Evolutionary conservation across 2,113 vertebrate species (phyloP).

Genomic region (Myotis lucifugus): DNA sequence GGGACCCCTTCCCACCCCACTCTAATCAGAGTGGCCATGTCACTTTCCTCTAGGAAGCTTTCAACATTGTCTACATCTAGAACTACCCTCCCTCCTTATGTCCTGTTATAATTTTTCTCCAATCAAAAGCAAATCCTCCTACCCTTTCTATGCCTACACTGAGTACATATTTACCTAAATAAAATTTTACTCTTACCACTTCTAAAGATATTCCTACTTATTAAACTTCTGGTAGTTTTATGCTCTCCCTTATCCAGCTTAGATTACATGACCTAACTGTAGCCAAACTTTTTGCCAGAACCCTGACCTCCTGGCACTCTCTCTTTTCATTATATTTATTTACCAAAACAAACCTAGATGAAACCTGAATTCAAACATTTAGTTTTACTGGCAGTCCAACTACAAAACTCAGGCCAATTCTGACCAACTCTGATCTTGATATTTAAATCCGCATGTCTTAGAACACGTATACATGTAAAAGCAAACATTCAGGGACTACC

Average conservation of each 20-base stretch:
- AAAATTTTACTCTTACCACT: background rate
- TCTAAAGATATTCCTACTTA: background rate
- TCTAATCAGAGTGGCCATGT: too few relatives aligned
- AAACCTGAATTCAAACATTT: background rate
- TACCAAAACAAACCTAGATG: background rate
- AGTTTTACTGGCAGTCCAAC: background rate
- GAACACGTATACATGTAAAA: background rate
- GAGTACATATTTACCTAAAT: background rate
- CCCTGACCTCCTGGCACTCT: background rate
- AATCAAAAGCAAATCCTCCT: background rate
- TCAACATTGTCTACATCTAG: rapidly evolving
- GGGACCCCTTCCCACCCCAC: rapidly evolving
- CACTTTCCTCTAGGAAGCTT: too few relatives aligned
- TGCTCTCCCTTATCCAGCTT: background rate
- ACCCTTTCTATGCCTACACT: background rate
- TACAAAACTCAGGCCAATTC: background rate
- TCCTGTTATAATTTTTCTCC: background rate
- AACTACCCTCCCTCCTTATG: rapidly evolving
- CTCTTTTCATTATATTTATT: background rate
- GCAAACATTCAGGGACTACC: background rate
- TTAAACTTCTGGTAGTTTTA: background rate
- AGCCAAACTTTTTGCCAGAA: background rate
- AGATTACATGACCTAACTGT: background rate
- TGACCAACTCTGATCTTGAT: background rate
- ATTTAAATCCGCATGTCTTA: background rate